These are phyloP conservation scores for Istiophorus platypterus DNA, from an alignment of 2,113 vertebrate genomes.

Conservation along the genomic window DNA sequence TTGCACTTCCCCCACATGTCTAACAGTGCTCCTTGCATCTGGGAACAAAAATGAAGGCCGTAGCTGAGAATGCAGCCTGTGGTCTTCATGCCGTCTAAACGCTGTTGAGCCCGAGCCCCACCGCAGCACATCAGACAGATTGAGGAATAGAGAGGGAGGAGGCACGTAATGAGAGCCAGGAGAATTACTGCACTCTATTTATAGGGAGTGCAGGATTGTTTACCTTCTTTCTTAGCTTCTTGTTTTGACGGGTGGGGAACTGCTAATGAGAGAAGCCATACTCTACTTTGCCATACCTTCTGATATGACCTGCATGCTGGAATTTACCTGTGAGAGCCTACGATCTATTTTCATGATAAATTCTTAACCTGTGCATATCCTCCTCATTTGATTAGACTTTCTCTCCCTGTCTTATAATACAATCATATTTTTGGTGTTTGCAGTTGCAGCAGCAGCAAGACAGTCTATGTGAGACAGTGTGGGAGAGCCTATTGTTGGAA, in stretches of 20 bases:
- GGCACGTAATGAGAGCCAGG: conserved; percentile 79
- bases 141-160: conserved; percentile 72
- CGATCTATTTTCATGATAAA: conserved; percentile 7
- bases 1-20: conserved; percentile 34
- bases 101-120: conserved; percentile 67
- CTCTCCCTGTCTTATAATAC: conserved; percentile 27
- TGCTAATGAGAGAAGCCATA: conserved; percentile 62
- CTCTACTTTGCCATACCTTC: conserved; percentile 14
- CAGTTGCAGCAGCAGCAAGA: conserved; percentile 36
- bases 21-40: conserved; percentile 59
- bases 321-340: conserved; percentile 17
- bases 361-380: conserved; percentile 16
- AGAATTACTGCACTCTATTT: conserved; percentile 75
- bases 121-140: conserved; percentile 68
- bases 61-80: conserved; percentile 66
- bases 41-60: conserved; percentile 74
- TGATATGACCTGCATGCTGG: conserved; percentile 1
- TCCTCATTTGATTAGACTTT: not conserved
- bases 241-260: conserved; percentile 59
- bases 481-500: conserved; percentile 74
- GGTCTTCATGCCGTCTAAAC: conserved; percentile 76
- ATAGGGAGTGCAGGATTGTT: conserved; percentile 72
- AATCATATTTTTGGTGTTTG: conserved; percentile 42
- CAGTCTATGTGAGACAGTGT: conserved; percentile 55
- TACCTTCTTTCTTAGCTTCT: conserved; percentile 64